phyloP scores from a whole-genome alignment of 64 coral and sea anemone species.

The Astreopora myriophthalma region DNA sequence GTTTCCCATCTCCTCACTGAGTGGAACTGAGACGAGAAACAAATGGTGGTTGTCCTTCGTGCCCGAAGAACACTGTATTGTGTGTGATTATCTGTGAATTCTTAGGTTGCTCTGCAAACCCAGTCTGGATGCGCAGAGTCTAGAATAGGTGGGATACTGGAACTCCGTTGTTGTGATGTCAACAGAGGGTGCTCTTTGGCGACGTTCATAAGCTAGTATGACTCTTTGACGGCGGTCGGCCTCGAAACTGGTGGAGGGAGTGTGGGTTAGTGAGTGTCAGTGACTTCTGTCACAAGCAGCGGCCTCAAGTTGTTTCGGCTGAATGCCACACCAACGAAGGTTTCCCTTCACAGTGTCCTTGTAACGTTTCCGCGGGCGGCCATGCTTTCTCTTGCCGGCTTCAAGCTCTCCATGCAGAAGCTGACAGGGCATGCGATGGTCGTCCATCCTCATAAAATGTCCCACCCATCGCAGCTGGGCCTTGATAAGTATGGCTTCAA shows the following conservation, averaged over 20 bases:
- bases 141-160: not conserved
- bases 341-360: conserved; percentile 64
- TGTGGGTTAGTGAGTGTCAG: conserved; percentile 20
- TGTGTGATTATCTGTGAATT: not conserved
- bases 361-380: conserved; percentile 26
- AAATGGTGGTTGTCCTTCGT: no score
- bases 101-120: not conserved
- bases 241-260: not conserved
- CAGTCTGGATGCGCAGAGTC: no score
- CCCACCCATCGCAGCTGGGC: conserved; percentile 49
- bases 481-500: conserved; percentile 46
- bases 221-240: not conserved
- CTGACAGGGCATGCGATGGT: not conserved
- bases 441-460: conserved; percentile 44
- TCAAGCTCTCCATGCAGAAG: conserved; percentile 58
- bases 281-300: conserved; percentile 8
- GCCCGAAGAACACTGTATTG: no score
- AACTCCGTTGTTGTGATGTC: not conserved
- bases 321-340: conserved; percentile 49
- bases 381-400: conserved; percentile 43
- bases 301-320: conserved; percentile 30
- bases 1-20: no score
- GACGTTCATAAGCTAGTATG: not conserved
- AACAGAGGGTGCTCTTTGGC: not conserved
- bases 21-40: no score